A percentile compares a stretch with the other conserved stretches of the same genome.
Conservation (phyloP, 2,888 invertebrate species). For the Neoitamus cyanurus region DNA sequence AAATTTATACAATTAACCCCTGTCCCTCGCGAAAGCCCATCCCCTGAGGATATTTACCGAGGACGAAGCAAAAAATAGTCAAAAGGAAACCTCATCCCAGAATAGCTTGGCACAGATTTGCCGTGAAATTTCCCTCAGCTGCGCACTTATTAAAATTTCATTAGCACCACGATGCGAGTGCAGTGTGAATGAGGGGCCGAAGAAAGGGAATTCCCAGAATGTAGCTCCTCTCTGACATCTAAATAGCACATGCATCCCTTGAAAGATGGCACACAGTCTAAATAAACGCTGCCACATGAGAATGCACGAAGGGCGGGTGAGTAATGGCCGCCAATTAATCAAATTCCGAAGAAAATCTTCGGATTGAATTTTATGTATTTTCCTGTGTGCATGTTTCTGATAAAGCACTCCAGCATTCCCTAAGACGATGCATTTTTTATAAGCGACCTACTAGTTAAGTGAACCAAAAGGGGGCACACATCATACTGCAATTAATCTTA, state of each 20-base stretch:
- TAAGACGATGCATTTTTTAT: background rate
- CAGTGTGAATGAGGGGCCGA: slow-evolving; percentile 12
- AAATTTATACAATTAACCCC: background rate
- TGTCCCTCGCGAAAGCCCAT: background rate
- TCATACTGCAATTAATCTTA: too few relatives aligned
- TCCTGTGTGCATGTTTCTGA: background rate
- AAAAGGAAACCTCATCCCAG: background rate
- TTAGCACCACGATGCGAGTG: slow-evolving; percentile 29
- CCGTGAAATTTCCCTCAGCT: slow-evolving; percentile 41
- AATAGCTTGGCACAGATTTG: slow-evolving; percentile 1
- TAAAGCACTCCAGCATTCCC: background rate
- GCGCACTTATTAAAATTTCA: slow-evolving; percentile 39
- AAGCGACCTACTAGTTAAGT: too few relatives aligned
- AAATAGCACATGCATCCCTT: slow-evolving; percentile 26
- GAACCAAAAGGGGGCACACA: too few relatives aligned
- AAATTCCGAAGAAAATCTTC: slow-evolving; percentile 45
- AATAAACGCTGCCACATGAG: slow-evolving; percentile 27
- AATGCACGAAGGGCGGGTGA: slow-evolving; percentile 50
- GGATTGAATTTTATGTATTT: slow-evolving; percentile 19
- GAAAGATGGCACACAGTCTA: background rate
- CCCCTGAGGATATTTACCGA: background rate
- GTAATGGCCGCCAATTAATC: slow-evolving; percentile 58
- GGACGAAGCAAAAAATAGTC: background rate
- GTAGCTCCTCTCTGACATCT: slow-evolving; percentile 2
- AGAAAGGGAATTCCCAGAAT: slow-evolving; percentile 42